A percentile compares a stretch with the other conserved stretches of the same genome.
phyloP scores from a whole-genome alignment of 2,888 invertebrate species.

The Synergus itoensis region DNA sequence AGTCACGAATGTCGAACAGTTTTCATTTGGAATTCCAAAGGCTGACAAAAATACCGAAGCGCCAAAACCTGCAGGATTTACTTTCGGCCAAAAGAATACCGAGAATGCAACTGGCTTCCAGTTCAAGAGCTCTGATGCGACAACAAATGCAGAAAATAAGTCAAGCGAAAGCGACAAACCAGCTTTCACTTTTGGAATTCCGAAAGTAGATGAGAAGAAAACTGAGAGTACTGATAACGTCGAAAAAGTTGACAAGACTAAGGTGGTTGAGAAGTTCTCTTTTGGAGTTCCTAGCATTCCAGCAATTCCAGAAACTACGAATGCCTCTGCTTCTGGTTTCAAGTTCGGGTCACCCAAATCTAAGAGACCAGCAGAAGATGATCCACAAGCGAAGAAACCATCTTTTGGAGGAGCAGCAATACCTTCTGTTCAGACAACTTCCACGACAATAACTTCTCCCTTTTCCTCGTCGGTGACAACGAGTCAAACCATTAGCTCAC shows the following conservation, averaged over 20 bases:
- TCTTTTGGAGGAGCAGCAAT: background rate
- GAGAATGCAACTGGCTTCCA: conserved; percentile 54
- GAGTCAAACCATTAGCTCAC: conserved; percentile 12
- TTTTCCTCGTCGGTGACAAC: background rate
- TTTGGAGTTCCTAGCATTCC: conserved; percentile 55
- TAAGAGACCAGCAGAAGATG: conserved; percentile 44
- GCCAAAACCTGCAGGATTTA: conserved; percentile 49
- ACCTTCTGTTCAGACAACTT: background rate
- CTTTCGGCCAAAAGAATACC: conserved; percentile 48
- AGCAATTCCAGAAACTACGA: conserved; percentile 40
- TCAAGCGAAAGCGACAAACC: conserved; percentile 47
- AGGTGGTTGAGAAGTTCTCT: conserved; percentile 50
- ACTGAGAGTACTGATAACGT: background rate
- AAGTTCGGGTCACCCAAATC: conserved; percentile 45
- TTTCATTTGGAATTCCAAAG: conserved; percentile 68
- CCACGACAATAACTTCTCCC: background rate
- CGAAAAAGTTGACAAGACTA: background rate
- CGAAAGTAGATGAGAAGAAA: conserved; percentile 53
- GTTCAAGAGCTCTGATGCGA: conserved; percentile 32
- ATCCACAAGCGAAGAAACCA: background rate
- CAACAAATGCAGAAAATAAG: conserved; percentile 43
- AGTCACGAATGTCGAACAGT: conserved; percentile 52
- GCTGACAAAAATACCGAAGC: conserved; percentile 44
- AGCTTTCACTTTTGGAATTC: conserved; percentile 59
- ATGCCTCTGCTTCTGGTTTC: conserved; percentile 17